Evolutionary conservation across 2,113 vertebrate species (phyloP).

Genomic region (Tragulus kanchil): DNA sequence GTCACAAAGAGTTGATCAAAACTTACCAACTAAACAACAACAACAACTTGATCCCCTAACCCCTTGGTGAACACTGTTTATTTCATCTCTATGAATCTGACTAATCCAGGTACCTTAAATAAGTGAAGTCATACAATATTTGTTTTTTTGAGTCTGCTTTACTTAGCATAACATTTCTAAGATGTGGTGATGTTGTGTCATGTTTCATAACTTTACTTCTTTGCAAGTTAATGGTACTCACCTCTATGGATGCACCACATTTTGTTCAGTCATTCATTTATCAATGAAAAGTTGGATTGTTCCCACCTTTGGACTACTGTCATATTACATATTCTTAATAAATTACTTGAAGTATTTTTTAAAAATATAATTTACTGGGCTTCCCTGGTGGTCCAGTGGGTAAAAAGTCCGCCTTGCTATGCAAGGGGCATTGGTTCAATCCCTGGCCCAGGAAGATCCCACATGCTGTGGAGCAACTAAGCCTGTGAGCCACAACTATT

Average conservation of each 20-base stretch:
- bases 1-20: not conserved
- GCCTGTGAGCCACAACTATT: too few relatives aligned
- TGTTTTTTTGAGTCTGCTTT: not conserved
- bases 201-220: not conserved
- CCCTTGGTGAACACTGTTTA: not conserved
- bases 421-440: too few relatives aligned
- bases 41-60: not conserved
- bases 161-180: not conserved
- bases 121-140: not conserved
- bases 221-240: not conserved
- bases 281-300: not conserved
- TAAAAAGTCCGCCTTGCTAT: too few relatives aligned
- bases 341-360: not conserved
- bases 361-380: not conserved
- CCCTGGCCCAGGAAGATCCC: too few relatives aligned
- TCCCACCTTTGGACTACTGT: not conserved
- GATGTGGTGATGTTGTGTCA: not conserved
- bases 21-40: not conserved
- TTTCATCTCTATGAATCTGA: not conserved
- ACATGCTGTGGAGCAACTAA: too few relatives aligned
- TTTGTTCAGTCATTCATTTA: not conserved
- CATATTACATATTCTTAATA: not conserved
- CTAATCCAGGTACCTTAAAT: not conserved
- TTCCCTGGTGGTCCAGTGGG: too few relatives aligned
- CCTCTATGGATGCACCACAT: not conserved